Evolutionary conservation across 2,888 invertebrate genomes (phyloP).

Genomic region (Drosophila meridionalis): DNA sequence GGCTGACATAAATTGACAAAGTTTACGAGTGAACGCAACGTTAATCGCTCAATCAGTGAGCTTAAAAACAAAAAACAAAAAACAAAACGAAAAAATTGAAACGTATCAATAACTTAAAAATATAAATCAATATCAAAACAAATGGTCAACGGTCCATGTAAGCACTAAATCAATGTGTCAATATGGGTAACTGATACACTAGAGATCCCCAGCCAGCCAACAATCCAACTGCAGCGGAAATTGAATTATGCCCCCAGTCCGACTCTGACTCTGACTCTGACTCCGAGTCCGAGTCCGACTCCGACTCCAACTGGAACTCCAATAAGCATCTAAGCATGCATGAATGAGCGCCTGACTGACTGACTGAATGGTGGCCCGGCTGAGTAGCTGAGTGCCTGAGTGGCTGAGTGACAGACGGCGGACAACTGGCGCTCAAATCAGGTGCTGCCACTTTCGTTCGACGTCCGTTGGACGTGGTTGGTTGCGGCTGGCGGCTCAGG

Average conservation of each 20-base stretch:
- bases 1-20: slow-evolving; percentile 74
- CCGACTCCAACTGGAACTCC: slow-evolving; percentile 40
- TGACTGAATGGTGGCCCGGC: slow-evolving; percentile 40
- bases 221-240: slow-evolving; percentile 62
- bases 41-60: slow-evolving; percentile 72
- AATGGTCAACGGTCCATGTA: slow-evolving; percentile 75
- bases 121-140: slow-evolving; percentile 78
- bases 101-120: slow-evolving; percentile 73
- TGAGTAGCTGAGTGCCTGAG: slow-evolving; percentile 49
- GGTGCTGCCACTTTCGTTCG: slow-evolving; percentile 74
- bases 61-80: not conserved
- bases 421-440: slow-evolving; percentile 71
- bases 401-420: slow-evolving; percentile 69
- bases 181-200: slow-evolving; percentile 77
- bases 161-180: slow-evolving; percentile 80
- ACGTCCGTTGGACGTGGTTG: slow-evolving; percentile 40
- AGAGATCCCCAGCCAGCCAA: slow-evolving; percentile 41
- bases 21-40: slow-evolving; percentile 51
- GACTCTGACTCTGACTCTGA: slow-evolving; percentile 22
- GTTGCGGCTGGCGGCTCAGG: slow-evolving; percentile 38
- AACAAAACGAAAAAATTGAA: slow-evolving; percentile 18
- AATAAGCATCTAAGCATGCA: slow-evolving; percentile 64
- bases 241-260: slow-evolving; percentile 72
- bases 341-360: slow-evolving; percentile 70
- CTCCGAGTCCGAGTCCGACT: slow-evolving; percentile 8